Conservation (phyloP, 1,140 invertebrate genomes). For the Ooceraea biroi region DNA sequence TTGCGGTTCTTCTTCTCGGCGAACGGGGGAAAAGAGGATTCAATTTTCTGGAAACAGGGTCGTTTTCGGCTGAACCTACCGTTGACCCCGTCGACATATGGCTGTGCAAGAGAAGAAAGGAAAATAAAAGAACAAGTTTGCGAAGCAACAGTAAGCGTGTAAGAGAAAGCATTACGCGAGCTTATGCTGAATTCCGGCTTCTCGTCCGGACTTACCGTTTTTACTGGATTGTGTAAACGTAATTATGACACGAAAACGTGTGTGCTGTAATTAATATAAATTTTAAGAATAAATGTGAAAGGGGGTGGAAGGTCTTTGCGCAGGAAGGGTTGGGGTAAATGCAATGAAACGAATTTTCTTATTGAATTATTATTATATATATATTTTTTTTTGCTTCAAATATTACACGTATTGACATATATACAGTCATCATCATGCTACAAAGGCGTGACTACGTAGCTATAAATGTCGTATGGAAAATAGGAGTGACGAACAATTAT, state of each 20-base stretch:
- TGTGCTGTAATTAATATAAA: background rate
- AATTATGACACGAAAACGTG: background rate
- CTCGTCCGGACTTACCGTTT: background rate
- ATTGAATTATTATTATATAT: constrained; percentile 63
- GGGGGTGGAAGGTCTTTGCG: background rate
- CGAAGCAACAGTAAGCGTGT: background rate
- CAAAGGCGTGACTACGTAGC: constrained; percentile 76
- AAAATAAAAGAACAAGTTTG: constrained; percentile 11
- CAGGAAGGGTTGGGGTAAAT: background rate
- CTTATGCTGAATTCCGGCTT: background rate
- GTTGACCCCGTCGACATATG: background rate
- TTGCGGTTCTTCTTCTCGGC: constrained; percentile 66
- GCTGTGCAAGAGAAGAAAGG: background rate
- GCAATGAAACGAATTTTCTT: background rate
- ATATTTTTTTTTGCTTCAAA: constrained; percentile 75
- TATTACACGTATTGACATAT: constrained; percentile 85
- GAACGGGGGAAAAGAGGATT: constrained; percentile 27
- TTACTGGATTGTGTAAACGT: background rate
- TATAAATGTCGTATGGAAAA: constrained; percentile 66
- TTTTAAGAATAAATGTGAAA: background rate
- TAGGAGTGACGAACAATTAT: constrained; percentile 61
- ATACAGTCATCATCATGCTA: constrained; percentile 83
- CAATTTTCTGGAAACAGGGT: constrained; percentile 78
- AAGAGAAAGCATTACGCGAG: background rate
- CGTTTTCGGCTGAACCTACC: constrained; percentile 19